These are phyloP conservation scores for Gnathonemus echidnorhynchus DNA, from an alignment of 2,113 vertebrate genomes.

Conservation along the genomic window DNA sequence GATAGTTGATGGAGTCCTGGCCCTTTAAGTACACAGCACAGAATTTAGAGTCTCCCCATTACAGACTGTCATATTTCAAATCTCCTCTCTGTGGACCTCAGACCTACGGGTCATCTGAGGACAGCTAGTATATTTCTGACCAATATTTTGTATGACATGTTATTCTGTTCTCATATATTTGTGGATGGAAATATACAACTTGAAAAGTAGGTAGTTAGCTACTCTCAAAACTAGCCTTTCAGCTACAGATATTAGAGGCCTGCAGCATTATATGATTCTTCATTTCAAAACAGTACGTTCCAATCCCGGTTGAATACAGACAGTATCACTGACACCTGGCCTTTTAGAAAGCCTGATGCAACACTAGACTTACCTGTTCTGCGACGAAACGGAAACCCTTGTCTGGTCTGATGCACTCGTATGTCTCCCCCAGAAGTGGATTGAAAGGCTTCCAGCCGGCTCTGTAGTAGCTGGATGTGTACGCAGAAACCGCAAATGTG, in stretches of 20 bases:
- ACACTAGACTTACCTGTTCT: slow-evolving; percentile 74
- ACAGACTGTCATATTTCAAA: not conserved
- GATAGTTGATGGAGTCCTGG: not conserved
- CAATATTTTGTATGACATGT: not conserved
- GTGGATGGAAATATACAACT: not conserved
- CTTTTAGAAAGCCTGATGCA: not conserved
- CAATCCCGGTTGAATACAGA: too few relatives aligned
- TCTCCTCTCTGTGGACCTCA: not conserved
- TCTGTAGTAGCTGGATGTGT: slow-evolving; percentile 88
- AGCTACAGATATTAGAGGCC: not conserved
- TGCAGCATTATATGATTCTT: not conserved
- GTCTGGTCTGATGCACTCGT: slow-evolving; percentile 83
- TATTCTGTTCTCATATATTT: not conserved
- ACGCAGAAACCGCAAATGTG: slow-evolving; percentile 84
- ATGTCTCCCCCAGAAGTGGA: slow-evolving; percentile 90
- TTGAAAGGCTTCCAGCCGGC: slow-evolving; percentile 97
- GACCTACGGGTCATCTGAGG: not conserved
- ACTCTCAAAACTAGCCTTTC: not conserved
- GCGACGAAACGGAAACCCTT: slow-evolving; percentile 85
- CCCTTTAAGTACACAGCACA: not conserved
- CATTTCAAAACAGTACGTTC: not conserved
- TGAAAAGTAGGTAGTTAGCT: not conserved
- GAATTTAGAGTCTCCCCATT: not conserved
- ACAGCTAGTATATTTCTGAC: not conserved
- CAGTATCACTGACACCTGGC: not conserved